Base-by-base conservation (phyloP, 2,797 vertebrate genomes). In the Enteromius trimaculatus region DNA sequence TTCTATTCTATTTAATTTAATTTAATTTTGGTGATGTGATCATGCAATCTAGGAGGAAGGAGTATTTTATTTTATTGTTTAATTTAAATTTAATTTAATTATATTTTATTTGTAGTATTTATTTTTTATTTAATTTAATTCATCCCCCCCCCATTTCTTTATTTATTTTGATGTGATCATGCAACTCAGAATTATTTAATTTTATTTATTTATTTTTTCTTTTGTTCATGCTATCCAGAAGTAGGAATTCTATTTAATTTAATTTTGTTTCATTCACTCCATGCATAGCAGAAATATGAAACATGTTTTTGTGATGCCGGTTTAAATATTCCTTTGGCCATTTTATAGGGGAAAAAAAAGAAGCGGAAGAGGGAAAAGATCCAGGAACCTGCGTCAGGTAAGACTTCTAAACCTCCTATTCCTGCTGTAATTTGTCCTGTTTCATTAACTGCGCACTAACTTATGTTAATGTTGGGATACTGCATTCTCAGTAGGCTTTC, bases 331-430 rank as follows among this genome's bases (percentile, higher is more conserved):
- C 91, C 89, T 92, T 91, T 94, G 91, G 93, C 84, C 95, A 93
- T 93, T 94, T 95, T 95, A 86, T 94, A 99, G 98, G 98, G 98
- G 92, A 99, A 99, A 96, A 99, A 99, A 93, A 99, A 99, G 95
- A 99, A 99, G 94, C 97, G 98, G 95, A 99, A 99, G 97, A 95
- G 98, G 95, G 98, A 99, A 94, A 99, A 99, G 90, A 96, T 99
- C 88, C 98, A 99, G 94, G 98, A 99, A 90, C 94, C 97, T 65
- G 93, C 97, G 85, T 92, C 97, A 95, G 98, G 98, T 99, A 94
- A 84, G 79, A 84, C 9, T 19, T 26, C 16, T 37, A 23, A 23
- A 11, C 29, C 26, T 21, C 6, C 2, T 26, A 53, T 64, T 5
- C 23, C 10, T 39, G n/a, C 31, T 14, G 4, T 34, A 49, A 2